phyloP scores from a whole-genome alignment of 1,140 invertebrate genomes.

The Pygmarrhopalites habei region DNA sequence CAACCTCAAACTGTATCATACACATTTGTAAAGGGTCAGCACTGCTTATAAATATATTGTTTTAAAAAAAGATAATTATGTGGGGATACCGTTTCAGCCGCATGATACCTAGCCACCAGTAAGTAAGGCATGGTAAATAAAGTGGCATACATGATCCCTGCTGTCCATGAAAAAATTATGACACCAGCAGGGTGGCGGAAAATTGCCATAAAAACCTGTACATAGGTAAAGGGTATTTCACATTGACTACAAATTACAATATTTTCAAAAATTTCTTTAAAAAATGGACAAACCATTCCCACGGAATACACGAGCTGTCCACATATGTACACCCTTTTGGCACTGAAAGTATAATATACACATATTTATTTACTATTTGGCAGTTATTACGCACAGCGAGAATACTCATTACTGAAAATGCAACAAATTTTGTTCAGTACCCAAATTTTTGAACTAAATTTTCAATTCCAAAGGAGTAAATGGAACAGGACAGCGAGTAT shows the following conservation, averaged over 20 bases:
- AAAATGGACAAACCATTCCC: too few relatives aligned
- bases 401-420: neutral
- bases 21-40: too few relatives aligned
- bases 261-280: too few relatives aligned
- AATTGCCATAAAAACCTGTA: constrained; percentile 76
- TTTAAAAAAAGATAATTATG: neutral
- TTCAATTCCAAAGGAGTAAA: constrained; percentile 85
- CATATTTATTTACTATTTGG: neutral
- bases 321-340: constrained; percentile 76
- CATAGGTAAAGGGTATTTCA: too few relatives aligned
- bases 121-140: constrained; percentile 95
- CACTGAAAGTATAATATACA: constrained; percentile 51
- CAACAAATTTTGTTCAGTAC: constrained; percentile 46
- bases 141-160: constrained; percentile 94
- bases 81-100: constrained; percentile 69
- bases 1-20: constrained; percentile 27
- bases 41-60: too few relatives aligned
- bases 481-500: constrained; percentile 88
- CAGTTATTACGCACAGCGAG: neutral
- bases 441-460: constrained; percentile 72
- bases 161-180: constrained; percentile 79
- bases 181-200: constrained; percentile 69
- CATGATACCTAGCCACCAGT: constrained; percentile 86
- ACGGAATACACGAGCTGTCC: constrained; percentile 81
- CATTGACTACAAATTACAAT: too few relatives aligned